phyloP scores from a whole-genome alignment of 2,113 vertebrate genomes.

The Pica pica region DNA sequence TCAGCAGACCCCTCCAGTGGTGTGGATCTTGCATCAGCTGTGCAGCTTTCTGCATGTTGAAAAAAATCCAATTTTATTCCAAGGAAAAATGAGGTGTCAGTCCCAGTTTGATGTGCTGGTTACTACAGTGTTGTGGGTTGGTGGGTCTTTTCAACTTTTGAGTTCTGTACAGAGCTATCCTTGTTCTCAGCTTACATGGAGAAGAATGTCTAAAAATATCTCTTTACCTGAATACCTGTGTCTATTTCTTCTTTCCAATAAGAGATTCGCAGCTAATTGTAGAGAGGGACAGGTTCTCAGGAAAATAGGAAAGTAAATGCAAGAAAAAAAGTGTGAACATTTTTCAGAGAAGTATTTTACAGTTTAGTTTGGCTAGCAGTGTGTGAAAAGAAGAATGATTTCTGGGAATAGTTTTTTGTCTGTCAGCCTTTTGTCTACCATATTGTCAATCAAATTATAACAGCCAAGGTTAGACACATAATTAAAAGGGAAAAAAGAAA shows the following conservation, averaged over 20 bases:
- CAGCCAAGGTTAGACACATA: background rate
- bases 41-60: constrained; percentile 33
- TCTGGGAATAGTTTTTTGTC: constrained; percentile 39
- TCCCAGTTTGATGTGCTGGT: background rate
- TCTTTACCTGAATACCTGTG: constrained; percentile 53
- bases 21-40: constrained; percentile 42
- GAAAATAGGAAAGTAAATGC: constrained; percentile 27
- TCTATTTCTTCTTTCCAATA: constrained; percentile 28
- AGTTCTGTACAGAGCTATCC: constrained; percentile 37
- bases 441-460: constrained; percentile 42
- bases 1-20: background rate
- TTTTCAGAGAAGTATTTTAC: background rate
- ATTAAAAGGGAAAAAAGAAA: background rate
- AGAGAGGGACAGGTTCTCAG: background rate
- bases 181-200: constrained; percentile 44
- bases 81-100: constrained; percentile 45
- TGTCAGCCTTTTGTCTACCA: background rate
- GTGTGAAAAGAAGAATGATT: constrained; percentile 24
- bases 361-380: constrained; percentile 25
- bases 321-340: background rate
- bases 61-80: constrained; percentile 63
- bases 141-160: background rate
- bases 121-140: background rate
- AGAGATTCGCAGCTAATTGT: constrained; percentile 30
- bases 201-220: constrained; percentile 55